These are phyloP conservation scores for Enteromius mattozi DNA, from an alignment of 2,797 vertebrate species.

Conservation along the genomic window DNA sequence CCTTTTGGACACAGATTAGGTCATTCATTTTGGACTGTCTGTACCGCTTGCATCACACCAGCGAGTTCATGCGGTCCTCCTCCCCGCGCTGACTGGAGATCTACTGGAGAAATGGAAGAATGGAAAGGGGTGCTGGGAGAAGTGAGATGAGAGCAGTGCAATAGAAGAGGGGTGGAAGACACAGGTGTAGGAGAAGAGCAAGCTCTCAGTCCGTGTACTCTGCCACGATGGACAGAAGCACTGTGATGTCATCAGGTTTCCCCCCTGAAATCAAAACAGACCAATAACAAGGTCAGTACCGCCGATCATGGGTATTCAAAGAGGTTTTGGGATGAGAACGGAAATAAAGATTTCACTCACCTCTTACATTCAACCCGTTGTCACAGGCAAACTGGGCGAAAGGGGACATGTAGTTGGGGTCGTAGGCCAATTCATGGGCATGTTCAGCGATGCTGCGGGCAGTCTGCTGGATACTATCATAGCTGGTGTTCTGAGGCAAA, in stretches of 20 bases:
- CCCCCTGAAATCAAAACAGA: conserved; percentile 81
- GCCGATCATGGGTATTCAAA: neutral
- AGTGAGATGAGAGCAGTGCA: conserved; percentile 47
- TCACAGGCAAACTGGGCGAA: conserved; percentile 99
- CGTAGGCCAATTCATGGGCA: conserved; percentile 94
- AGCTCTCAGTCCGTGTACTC: conserved; percentile 91
- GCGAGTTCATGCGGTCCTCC: neutral
- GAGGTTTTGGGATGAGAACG: neutral
- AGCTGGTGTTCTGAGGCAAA: conserved; percentile 87
- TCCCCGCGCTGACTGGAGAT: conserved; percentile 5
- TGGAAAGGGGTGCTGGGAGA: conserved; percentile 18
- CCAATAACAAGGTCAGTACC: neutral
- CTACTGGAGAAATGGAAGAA: conserved; percentile 18
- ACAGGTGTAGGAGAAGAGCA: conserved; percentile 4
- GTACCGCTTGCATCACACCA: conserved; percentile 10
- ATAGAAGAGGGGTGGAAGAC: conserved; percentile 51
- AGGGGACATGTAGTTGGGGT: conserved; percentile 99
- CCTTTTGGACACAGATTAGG: conserved; percentile 2
- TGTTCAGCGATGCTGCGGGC: conserved; percentile 96
- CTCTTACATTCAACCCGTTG: conserved; percentile 97
- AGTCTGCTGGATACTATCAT: conserved; percentile 95
- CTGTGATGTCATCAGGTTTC: conserved; percentile 99
- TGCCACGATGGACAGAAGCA: conserved; percentile 96
- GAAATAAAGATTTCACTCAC: conserved; percentile 71
- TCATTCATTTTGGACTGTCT: conserved; percentile 11